phyloP scores from a whole-genome alignment of 2,797 vertebrate genomes.

The Myripristis jacobus region DNA sequence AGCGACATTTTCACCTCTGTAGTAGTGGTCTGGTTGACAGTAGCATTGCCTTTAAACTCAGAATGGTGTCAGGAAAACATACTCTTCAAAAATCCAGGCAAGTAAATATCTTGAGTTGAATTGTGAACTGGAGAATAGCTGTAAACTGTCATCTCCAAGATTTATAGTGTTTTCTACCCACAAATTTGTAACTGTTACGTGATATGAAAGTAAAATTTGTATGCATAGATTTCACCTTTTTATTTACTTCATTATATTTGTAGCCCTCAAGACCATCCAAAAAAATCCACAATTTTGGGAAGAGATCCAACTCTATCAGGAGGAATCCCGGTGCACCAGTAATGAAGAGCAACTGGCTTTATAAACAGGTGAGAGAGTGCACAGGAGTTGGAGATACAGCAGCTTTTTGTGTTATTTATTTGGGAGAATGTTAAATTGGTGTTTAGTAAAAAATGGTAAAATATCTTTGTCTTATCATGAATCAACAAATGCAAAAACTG shows the following conservation, averaged over 20 bases:
- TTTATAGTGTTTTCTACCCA: not conserved
- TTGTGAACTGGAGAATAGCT: no score
- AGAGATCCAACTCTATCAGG: conserved; percentile 97
- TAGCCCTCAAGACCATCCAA: conserved; percentile 94
- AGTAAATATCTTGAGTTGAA: no score
- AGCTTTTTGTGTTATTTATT: not conserved
- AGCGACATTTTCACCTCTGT: no score
- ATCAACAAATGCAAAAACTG: not conserved
- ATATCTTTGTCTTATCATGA: not conserved
- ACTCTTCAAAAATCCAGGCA: no score
- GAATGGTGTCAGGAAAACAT: no score
- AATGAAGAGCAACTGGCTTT: conserved; percentile 94
- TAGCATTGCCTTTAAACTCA: no score
- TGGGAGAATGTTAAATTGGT: not conserved
- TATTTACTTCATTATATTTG: conserved; percentile 57
- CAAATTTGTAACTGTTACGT: not conserved
- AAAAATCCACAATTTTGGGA: conserved; percentile 98
- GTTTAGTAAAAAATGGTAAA: not conserved
- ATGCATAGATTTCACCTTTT: not conserved
- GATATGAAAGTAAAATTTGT: not conserved
- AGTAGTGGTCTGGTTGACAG: no score
- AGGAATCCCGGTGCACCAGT: conserved; percentile 95
- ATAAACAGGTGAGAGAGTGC: conserved; percentile 91
- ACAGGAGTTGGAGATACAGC: not conserved
- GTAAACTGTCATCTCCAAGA: not conserved